Base-by-base conservation (phyloP, 64 coral and sea anemone genomes). In the Montipora sp. region DNA sequence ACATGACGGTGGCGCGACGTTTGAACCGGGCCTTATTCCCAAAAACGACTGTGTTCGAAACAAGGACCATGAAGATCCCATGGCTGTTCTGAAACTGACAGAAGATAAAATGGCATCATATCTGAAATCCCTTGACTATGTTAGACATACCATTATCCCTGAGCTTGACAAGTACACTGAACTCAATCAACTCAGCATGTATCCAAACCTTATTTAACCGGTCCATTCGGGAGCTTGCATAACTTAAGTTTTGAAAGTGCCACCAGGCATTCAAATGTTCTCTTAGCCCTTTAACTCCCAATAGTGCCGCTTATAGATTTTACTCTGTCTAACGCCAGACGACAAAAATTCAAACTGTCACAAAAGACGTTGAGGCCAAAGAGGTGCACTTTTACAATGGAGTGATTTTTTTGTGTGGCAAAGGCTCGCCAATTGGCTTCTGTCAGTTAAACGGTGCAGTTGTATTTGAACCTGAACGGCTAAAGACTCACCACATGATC, bases 121-220 rank as follows among this genome's bases (percentile, higher is more conserved):
- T 55, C 89, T 83, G 55, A 44, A 75, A 20, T 48, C 77, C 8
- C 60, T 82, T 18, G 89, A 82, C 78, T 91, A 15, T 73, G 78
- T 91, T 69, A 60, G 61, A 36, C 89, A 83, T 67, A 91, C 89
- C 5, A 91, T 83, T 9, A 83, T 91, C 47, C 89, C 89, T 8
- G 89, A 91, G 68, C 44, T 67, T 8, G 89, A 83, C 16, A 18
- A 67, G 9, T 83, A 72, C 51, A 91, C 89, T 49, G 89, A 91
- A 19, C 59, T 53, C 65, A 92, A 84, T 53, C 44, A 84, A 57
- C 67, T 92, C 6, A 80, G 90, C 7, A 92, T 84, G 90, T 92
- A 84, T 75, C 89, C 89, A 3, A 22, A 70, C 45, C 89, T 79
- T 15, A 81, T 91, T 65, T 51, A 16, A 58, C 23, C 10, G 90